A percentile compares a stretch with the other conserved stretches of the same genome.
These are phyloP conservation scores for Thalpophila matura DNA, from an alignment of 2,888 invertebrate genomes.

Conservation along the genomic window DNA sequence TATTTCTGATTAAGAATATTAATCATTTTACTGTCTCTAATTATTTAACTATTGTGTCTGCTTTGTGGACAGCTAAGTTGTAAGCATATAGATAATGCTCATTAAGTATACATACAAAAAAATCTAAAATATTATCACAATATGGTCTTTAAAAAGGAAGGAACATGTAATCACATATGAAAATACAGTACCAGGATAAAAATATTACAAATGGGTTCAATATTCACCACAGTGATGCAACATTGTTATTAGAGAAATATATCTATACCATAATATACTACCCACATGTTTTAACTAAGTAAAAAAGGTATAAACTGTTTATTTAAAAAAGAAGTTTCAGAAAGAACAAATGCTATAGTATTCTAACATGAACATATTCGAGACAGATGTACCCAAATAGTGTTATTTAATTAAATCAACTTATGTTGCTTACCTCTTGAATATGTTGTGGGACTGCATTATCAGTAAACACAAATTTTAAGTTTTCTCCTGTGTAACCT, in stretches of 20 bases:
- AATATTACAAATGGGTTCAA: neutral
- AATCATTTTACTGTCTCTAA: no score
- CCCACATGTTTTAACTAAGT: no score
- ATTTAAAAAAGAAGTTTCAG: neutral
- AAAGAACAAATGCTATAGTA: constrained; percentile 12
- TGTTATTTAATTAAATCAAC: neutral
- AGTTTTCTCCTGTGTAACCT: constrained; percentile 78
- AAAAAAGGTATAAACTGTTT: neutral
- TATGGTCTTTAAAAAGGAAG: neutral
- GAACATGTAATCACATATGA: no score
- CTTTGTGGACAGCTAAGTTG: no score
- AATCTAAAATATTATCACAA: neutral
- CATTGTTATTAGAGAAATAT: no score
- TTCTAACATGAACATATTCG: constrained; percentile 1
- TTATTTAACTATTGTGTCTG: no score
- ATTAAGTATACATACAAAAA: neutral
- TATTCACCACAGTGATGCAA: neutral
- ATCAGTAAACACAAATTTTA: constrained; percentile 92
- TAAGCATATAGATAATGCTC: no score
- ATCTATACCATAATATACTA: no score
- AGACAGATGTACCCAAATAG: neutral
- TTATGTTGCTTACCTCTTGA: constrained; percentile 79
- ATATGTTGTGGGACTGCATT: constrained; percentile 88
- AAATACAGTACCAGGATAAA: neutral
- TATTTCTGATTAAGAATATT: neutral